Evolutionary conservation across 2,888 invertebrate genomes (phyloP).

Genomic region (Meganola albula): DNA sequence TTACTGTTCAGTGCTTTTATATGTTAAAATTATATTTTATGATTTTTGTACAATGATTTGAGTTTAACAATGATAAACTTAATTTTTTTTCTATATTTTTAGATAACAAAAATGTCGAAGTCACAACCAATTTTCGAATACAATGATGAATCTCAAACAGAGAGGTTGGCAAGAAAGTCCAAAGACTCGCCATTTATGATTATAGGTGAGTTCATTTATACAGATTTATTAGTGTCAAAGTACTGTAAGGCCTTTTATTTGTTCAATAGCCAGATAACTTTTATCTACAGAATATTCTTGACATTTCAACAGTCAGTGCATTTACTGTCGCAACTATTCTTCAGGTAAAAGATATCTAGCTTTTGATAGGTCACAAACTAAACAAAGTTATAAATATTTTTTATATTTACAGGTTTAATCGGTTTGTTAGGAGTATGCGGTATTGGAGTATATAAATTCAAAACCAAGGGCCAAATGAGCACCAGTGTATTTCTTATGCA

Average conservation of each 20-base stretch:
- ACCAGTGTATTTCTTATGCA: constrained; percentile 91
- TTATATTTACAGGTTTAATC: constrained; percentile 79
- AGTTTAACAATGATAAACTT: too few species aligned
- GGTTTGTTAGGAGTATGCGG: constrained; percentile 82
- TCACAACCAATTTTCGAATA: constrained; percentile 60
- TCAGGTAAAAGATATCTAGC: too few species aligned
- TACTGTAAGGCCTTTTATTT: too few species aligned
- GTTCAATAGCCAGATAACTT: too few species aligned
- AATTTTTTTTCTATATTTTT: constrained; percentile 8
- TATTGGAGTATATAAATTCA: constrained; percentile 86
- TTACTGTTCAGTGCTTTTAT: too few species aligned
- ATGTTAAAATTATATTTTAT: too few species aligned
- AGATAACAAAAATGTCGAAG: constrained; percentile 48
- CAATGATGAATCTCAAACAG: constrained; percentile 73
- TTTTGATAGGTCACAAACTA: neutral
- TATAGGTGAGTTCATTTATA: constrained; percentile 82
- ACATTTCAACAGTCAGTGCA: too few species aligned
- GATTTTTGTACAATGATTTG: too few species aligned
- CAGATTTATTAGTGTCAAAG: too few species aligned
- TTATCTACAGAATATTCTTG: too few species aligned
- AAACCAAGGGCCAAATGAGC: constrained; percentile 85
- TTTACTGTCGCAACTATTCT: too few species aligned
- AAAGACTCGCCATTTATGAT: constrained; percentile 86
- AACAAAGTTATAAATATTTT: neutral
- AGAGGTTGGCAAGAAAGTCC: constrained; percentile 80